These are phyloP conservation scores for Armadillidium nasatum DNA, from an alignment of 1,140 invertebrate genomes.

Conservation along the genomic window DNA sequence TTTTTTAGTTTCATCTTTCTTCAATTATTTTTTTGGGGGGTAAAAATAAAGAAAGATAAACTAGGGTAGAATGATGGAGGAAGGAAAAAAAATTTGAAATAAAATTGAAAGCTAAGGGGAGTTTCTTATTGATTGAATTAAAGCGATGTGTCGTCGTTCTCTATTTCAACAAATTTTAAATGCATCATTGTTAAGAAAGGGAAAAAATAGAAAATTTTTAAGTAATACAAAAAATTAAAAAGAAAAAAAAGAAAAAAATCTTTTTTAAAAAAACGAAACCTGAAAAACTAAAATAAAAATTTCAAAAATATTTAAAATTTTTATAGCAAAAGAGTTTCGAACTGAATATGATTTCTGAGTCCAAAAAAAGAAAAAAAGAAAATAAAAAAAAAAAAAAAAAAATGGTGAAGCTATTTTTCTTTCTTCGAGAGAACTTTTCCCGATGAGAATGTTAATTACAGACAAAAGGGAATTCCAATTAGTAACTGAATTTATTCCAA, in stretches of 20 bases:
- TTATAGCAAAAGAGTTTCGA: background rate
- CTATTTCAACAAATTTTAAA: slow-evolving; percentile 32
- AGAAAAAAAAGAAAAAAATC: background rate
- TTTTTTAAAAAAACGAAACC: background rate
- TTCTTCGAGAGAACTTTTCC: background rate
- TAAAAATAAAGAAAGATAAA: slow-evolving; percentile 8
- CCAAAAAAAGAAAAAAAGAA: background rate
- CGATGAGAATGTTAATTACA: slow-evolving; percentile 40
- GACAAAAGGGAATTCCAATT: slow-evolving; percentile 42
- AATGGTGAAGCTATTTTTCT: background rate
- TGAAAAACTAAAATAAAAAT: background rate
- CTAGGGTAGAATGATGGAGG: background rate
- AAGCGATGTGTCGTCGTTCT: slow-evolving; percentile 22
- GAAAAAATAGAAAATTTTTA: slow-evolving; percentile 32
- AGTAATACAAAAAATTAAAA: background rate
- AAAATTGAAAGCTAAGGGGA: slow-evolving; percentile 28
- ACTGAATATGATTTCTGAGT: background rate
- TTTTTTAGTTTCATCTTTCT: too few species aligned
- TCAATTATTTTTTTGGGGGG: background rate
- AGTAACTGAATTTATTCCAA: slow-evolving; percentile 39
- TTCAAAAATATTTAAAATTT: too few species aligned
- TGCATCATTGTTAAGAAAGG: slow-evolving; percentile 36
- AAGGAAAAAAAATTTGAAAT: background rate
- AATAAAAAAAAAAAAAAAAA: too few species aligned
- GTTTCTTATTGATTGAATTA: slow-evolving; percentile 39